These are phyloP conservation scores for Prionace glauca DNA, from an alignment of 2,797 vertebrate species.

Conservation along the genomic window DNA sequence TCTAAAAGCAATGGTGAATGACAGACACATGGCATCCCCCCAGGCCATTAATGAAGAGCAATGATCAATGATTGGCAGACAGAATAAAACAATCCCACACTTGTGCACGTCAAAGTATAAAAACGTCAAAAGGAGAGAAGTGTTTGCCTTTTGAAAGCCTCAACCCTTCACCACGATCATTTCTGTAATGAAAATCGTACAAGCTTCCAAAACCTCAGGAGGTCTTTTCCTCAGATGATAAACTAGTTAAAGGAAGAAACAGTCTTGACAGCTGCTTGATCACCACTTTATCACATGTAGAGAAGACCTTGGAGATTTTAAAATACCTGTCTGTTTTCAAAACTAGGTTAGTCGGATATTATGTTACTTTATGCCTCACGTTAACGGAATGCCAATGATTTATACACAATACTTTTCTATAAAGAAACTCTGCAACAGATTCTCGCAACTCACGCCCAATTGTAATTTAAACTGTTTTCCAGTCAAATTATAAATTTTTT, in stretches of 20 bases:
- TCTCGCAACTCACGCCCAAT: neutral
- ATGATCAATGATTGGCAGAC: neutral
- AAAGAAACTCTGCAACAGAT: neutral
- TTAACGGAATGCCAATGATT: neutral
- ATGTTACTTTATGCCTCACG: too few relatives aligned
- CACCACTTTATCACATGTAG: conserved; percentile 1
- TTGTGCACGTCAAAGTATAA: neutral
- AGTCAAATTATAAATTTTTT: neutral
- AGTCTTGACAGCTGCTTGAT: neutral
- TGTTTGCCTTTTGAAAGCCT: neutral
- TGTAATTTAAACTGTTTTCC: neutral
- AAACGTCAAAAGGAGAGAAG: neutral
- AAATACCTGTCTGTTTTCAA: neutral
- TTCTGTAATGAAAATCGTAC: neutral
- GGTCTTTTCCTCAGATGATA: neutral
- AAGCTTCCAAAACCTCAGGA: neutral
- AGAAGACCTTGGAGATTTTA: neutral
- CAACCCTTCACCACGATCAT: neutral
- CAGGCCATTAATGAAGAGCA: neutral
- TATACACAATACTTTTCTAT: neutral
- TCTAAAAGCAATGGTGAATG: neutral
- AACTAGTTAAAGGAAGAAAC: neutral
- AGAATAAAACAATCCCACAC: neutral
- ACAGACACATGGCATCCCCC: neutral
- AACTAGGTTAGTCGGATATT: conserved; percentile 4